Evolutionary conservation across 1,140 invertebrate genomes (phyloP), one percentile per base, ranked within the genome.

Genomic region (Rhyacophila brunnea): DNA sequence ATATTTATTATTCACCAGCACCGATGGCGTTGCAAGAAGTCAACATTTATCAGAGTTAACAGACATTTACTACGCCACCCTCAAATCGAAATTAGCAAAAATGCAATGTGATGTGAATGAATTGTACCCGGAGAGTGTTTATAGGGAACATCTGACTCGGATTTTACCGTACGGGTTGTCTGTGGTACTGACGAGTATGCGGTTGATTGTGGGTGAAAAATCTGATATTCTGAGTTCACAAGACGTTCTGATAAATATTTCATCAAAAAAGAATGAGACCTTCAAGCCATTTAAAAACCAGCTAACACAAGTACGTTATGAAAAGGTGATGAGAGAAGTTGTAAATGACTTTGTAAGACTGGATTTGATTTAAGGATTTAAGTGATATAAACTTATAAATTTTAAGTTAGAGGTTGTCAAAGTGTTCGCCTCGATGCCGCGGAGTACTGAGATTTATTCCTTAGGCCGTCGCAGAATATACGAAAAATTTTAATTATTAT

Each of bases 1-100:
- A 0, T 83, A 85, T 60, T 83, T 80, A 55, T 68, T 86, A 2
- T 85, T 81, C 57, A 75, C 77, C 62, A 79, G 78, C 48, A 80
- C 82, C 0, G 75, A 80, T 14, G 67, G 73, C 46, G 58, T 72
- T 6, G 70, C 83, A 18, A 69, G 82, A 6, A 54, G 68, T 13
- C 58, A 73, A 13, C 68, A 83, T 60, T 79, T 79, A 42, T 65
- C 80, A 14, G 42, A 70, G 20, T 67, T 84, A 11, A 36, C 86
- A 0, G 58, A 82, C 34, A 66, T 79, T 14, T 86, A 86, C 69
- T 78, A 84, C 54, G 61, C 69, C 11, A 77, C 77, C 19, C 67
- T 85, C 35, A 65, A 60, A 0, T 67, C 68, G 13, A 76, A 68
- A 1, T 54, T 78, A 17, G 60, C 58, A 3, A 64, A 79, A 67